A percentile compares a stretch with the other conserved stretches of the same genome.
Conservation (phyloP, 2,797 vertebrate genomes). For the Merluccius polli region DNA sequence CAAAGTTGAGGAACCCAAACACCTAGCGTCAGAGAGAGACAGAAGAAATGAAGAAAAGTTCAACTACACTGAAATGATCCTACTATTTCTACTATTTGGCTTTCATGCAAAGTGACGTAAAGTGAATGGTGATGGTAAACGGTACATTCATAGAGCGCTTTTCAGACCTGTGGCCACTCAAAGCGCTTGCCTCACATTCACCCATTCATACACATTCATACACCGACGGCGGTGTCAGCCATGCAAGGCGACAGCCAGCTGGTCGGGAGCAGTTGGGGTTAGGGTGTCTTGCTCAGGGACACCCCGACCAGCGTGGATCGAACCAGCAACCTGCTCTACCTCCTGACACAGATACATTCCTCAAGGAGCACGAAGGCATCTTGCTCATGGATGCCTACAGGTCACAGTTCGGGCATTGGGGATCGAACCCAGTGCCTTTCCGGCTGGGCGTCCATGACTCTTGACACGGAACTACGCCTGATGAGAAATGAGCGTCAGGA, state of each 20-base stretch:
- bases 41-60: not conserved
- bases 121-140: no score
- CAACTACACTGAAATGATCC: not conserved
- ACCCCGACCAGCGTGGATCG: no score
- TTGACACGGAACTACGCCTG: not conserved
- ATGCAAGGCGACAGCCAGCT: no score
- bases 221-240: no score
- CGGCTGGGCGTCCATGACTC: not conserved
- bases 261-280: no score
- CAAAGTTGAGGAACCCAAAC: slow-evolving; percentile 97
- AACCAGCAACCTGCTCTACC: no score
- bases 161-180: no score
- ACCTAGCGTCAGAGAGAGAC: slow-evolving; percentile 63
- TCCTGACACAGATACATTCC: not conserved
- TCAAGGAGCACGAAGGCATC: not conserved
- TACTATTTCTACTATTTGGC: not conserved
- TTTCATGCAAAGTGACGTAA: not conserved
- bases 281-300: no score
- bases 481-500: not conserved
- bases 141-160: no score
- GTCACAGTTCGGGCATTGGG: not conserved
- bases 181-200: no score
- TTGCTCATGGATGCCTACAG: not conserved
- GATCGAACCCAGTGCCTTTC: not conserved
- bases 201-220: no score